A percentile compares a stretch with the other conserved stretches of the same genome.
These are phyloP conservation scores for Craniophora ligustri DNA, from an alignment of 2,888 invertebrate species.

Conservation along the genomic window DNA sequence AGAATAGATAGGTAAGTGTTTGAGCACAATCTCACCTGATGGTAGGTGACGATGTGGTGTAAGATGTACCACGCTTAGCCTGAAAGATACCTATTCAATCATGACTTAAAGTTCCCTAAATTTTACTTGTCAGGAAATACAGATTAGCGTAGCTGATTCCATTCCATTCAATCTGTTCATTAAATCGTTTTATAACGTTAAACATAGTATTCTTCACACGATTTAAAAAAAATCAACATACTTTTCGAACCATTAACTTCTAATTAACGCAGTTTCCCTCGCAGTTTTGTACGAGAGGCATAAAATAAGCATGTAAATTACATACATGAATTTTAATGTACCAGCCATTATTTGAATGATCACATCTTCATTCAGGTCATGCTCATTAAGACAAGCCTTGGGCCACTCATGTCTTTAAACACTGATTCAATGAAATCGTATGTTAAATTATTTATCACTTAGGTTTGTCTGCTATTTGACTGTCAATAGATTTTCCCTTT, in stretches of 20 bases:
- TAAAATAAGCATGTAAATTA: slow-evolving; percentile 45
- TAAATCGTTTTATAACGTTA: not conserved
- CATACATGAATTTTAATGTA: slow-evolving; percentile 43
- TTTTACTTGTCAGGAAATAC: no score
- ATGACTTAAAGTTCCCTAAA: no score
- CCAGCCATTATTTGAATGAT: slow-evolving; percentile 46
- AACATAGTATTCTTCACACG: not conserved
- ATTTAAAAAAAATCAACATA: slow-evolving; percentile 11
- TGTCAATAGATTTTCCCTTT: slow-evolving; percentile 58
- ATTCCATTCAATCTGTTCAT: no score
- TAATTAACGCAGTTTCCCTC: slow-evolving; percentile 33
- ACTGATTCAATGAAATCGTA: slow-evolving; percentile 48
- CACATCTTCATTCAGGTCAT: slow-evolving; percentile 48
- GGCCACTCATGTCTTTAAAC: slow-evolving; percentile 44
- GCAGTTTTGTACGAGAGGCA: slow-evolving; percentile 11
- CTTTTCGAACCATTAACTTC: not conserved
- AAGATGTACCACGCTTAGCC: no score
- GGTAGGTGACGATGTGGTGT: no score
- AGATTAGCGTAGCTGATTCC: no score
- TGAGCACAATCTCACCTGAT: no score
- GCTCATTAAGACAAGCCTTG: slow-evolving; percentile 53
- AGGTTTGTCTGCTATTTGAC: slow-evolving; percentile 44
- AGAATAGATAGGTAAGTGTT: no score
- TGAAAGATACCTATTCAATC: no score
- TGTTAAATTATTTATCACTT: slow-evolving; percentile 54